Evolutionary conservation across 1,140 invertebrate genomes (phyloP), one percentile per base, ranked within the genome.

Genomic region (Drosophila kohkoa): DNA sequence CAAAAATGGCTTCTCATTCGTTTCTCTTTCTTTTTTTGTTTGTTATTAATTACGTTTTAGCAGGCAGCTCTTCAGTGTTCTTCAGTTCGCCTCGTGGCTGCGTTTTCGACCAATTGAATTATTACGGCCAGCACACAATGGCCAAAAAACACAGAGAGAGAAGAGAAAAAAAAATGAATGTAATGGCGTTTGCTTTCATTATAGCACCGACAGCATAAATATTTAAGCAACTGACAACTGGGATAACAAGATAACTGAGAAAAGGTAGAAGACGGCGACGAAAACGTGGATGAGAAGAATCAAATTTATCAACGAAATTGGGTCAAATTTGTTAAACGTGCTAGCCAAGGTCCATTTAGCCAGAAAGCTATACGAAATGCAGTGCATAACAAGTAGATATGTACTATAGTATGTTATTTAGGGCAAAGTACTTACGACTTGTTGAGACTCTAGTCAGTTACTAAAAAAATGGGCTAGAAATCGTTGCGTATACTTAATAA

Each of bases 121-220:
- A 88, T 89, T 78, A 71, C 70, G 62, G 52, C 65, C 73, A 67
- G 62, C 63, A 87, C 70, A 89, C 83, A 88, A 78, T 83, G 80
- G 66, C 35, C 52, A 64, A 55, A 20, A 35, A 25, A n/a, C 52
- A n/a, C 35, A 62, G 15, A 57, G 16, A 52, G 10, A 55, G 38
- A 38, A 52, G 13, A 7, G 16, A 25, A 10, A 48, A 51, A 60
- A 79, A 49, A 25, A 25, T 4, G 3, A 54, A 28, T 55, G 41
- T 88, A 88, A 88, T 89, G 83, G 85, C 85, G 77, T 88, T 88
- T 88, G 83, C 77, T 83, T 80, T 89, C 77, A 88, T 88, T 87
- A 88, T 77, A 86, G 78, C 78, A 75, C 82, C 52, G 75, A 59
- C 65, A 73, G 80, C 81, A 89, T 88, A 88, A 90, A 88, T 88